Percentiles rank a stretch among this genome's conserved stretches.
Evolutionary conservation across 2,113 vertebrate genomes (phyloP).

Genomic region (Cinclus cinclus): DNA sequence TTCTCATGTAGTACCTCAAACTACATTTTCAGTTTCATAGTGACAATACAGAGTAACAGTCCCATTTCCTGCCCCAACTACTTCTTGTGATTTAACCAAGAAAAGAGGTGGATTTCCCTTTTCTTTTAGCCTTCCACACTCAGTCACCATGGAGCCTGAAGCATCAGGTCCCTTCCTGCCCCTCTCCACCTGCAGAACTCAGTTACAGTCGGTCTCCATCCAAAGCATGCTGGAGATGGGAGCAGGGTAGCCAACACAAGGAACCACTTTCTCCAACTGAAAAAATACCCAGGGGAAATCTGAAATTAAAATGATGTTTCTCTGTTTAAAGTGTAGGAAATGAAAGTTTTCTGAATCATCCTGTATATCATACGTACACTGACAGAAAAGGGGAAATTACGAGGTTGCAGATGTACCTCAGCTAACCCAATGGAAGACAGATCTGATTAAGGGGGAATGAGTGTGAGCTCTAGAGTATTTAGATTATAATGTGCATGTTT

Average conservation of each 20-base stretch:
- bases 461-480: not conserved
- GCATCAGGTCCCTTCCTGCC: not conserved
- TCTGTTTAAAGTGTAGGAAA: not conserved
- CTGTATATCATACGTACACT: not conserved
- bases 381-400: not conserved
- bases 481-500: not conserved
- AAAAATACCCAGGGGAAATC: not conserved
- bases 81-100: not conserved
- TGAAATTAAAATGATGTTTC: not conserved
- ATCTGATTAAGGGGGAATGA: fast-evolving
- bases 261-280: not conserved
- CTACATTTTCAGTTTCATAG: not conserved
- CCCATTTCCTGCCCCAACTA: not conserved
- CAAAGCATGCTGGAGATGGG: fast-evolving
- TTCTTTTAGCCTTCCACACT: not conserved
- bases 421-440: not conserved
- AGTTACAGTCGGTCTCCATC: not conserved
- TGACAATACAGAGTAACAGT: not conserved
- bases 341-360: not conserved
- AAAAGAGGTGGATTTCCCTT: not conserved
- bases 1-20: not conserved
- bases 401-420: not conserved
- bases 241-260: fast-evolving
- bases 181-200: not conserved
- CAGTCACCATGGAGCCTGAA: not conserved